Base-by-base conservation (phyloP, 2,888 invertebrate species). In the Podotricha telesiphe region DNA sequence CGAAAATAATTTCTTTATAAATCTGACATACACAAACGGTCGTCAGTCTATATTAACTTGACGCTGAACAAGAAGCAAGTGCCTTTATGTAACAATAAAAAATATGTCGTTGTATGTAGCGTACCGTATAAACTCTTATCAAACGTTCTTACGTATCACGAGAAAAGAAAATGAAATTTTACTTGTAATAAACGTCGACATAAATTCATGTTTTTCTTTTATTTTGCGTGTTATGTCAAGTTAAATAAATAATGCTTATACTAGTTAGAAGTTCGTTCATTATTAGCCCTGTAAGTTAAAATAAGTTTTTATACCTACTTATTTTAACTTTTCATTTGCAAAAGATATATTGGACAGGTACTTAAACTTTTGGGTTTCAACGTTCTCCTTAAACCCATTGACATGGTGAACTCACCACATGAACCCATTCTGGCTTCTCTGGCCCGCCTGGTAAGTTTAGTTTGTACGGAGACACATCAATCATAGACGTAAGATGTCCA, bases 401-500 rank as follows among this genome's bases (percentile, higher is more conserved):
- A 74, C 78, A 79, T 80, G 77, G 79, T 77, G 74, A 80, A 94
- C 96, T 95, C 93, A 97, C 97, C 94, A 98, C 96, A 84, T 98
- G 98, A 76, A 98, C 97, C 94, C 96, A 96, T 68, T 97, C 96
- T 79, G 96, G 96, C 86, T 97, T 96, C 73, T 95, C 95, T 74
- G 96, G 95, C 75, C 96, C 96, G 79, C 97, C 97, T 68, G 97
- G 96, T 80, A 96, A 95, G 89, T 97, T 97, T 92, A 99, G 98
- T 94, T 99, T 99, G 95, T 99, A 99, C 67, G 99, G 99, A 76
- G 99, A 99, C 84, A 99, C 96, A 93, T 98, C 98, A 94, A 99
- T 98, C 89, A 98, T 95, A 73, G 98, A 97, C 70, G 97, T 97
- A 87, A 99, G 95, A 89, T 99, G 99, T 75, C 99, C 99, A 92